Evolutionary conservation across 1,140 invertebrate genomes (phyloP), one percentile per base, ranked within the genome.

Genomic region (Drosophila mauritiana): DNA sequence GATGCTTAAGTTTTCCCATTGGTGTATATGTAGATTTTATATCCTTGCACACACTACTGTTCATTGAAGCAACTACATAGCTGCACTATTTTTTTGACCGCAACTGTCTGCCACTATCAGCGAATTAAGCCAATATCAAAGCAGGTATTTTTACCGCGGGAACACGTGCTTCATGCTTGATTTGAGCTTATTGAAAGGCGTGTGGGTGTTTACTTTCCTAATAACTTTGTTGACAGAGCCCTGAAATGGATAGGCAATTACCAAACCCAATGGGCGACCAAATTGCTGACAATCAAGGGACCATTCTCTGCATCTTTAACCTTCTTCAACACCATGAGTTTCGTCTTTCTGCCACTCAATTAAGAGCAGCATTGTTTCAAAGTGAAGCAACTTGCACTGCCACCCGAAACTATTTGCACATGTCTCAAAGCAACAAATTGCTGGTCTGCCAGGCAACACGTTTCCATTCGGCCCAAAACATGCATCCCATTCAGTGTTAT

Each of bases 351-450:
- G 64, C 51, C 56, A 40, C 49, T 82, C 75, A 83, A 84, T 79
- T 79, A 69, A 61, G 39, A 43, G 25, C 31, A 54, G 54, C 55
- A 74, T 82, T 83, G 80, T 83, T 78, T 49, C 64, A 70, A 56
- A 34, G 25, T 15, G 37, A 37, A 68, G 25, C 36, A 27, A 37
- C 40, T 56, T 43, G 37, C 12, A 49, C 31, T 45, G 10, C 48
- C 22, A 42, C 57, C 61, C 37, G 34, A 46, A 57, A 57, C 65
- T 54, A 62, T 73, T 81, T 77, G 73, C 39, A 73, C 70, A 81
- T 73, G 73, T 55, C 39, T 49, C 58, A 68, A 25, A 20, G 65
- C 34, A 78, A 48, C 68, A 78, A 82, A 78, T 82, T 82, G 73
- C 79, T 48, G 62, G 31, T 45, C 20, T 27, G 65, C 13, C 53